These are phyloP conservation scores for Apostichopus parvimensis DNA, from an alignment of 35 echinoderm and acorn worm genomes.

Conservation along the genomic window DNA sequence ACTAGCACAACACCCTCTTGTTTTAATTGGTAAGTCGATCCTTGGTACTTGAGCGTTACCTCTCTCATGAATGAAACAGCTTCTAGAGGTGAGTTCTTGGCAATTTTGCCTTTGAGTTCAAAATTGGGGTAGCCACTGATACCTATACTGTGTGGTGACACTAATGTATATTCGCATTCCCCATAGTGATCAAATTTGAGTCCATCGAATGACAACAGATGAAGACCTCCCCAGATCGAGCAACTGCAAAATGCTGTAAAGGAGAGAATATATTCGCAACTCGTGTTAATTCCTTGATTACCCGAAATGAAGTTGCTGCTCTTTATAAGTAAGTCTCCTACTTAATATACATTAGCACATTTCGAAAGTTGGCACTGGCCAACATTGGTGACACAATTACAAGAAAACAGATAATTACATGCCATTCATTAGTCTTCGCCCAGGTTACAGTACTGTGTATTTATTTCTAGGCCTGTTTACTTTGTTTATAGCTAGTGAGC, in stretches of 20 bases:
- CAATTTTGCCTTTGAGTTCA: background rate
- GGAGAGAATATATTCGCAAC: background rate
- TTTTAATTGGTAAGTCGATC: background rate
- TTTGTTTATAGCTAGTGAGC: too few relatives aligned
- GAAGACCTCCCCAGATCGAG: conserved; percentile 7
- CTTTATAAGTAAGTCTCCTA: too few relatives aligned
- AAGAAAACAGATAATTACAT: too few relatives aligned
- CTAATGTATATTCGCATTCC: conserved; percentile 8
- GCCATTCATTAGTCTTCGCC: too few relatives aligned
- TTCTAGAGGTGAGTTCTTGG: conserved; percentile 13
- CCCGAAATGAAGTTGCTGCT: too few relatives aligned
- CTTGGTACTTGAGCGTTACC: conserved; percentile 2
- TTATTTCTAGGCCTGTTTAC: too few relatives aligned
- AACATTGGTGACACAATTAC: too few relatives aligned
- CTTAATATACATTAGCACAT: too few relatives aligned
- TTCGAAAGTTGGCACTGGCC: too few relatives aligned
- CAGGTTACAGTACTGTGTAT: too few relatives aligned
- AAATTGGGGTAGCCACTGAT: conserved; percentile 1
- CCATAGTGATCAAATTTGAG: conserved; percentile 16
- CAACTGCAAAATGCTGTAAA: background rate
- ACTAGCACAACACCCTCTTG: background rate
- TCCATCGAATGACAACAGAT: conserved; percentile 21
- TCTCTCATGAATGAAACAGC: conserved; percentile 7
- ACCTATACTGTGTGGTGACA: background rate
- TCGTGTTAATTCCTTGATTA: too few relatives aligned